These are phyloP conservation scores for Amblyraja radiata DNA, from an alignment of 2,797 vertebrate species.

Conservation along the genomic window DNA sequence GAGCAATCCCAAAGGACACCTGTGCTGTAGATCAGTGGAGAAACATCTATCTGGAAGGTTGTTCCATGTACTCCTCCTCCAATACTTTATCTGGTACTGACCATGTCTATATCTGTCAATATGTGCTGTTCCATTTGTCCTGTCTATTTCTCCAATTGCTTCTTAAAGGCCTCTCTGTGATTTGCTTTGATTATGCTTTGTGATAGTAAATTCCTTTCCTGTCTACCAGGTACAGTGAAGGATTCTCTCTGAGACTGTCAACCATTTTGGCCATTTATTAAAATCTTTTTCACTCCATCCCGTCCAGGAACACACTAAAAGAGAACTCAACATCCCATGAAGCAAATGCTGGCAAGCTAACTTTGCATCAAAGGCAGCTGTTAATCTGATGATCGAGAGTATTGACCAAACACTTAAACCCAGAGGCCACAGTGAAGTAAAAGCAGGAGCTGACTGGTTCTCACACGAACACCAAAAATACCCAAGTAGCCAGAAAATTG, in stretches of 20 bases:
- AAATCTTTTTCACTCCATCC: background rate
- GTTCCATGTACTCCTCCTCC: no score
- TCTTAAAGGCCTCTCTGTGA: background rate
- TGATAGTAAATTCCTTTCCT: background rate
- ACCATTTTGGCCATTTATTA: background rate
- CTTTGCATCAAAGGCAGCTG: background rate
- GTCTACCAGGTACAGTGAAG: background rate
- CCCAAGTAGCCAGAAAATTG: background rate
- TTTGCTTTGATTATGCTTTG: background rate
- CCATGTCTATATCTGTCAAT: background rate
- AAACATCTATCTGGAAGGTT: no score
- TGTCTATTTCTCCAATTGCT: background rate
- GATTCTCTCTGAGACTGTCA: background rate
- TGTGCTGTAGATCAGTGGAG: no score
- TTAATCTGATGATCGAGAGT: background rate
- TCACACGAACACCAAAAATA: background rate
- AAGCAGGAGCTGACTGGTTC: background rate
- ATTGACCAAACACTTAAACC: background rate
- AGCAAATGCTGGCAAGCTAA: background rate
- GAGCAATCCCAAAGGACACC: no score
- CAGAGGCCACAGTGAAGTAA: background rate
- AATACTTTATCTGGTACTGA: background rate
- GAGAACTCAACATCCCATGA: background rate
- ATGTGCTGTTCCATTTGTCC: background rate
- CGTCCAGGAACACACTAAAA: background rate